phyloP scores from a whole-genome alignment of 2,797 vertebrate genomes.

The Coccyzus lansbergi region DNA sequence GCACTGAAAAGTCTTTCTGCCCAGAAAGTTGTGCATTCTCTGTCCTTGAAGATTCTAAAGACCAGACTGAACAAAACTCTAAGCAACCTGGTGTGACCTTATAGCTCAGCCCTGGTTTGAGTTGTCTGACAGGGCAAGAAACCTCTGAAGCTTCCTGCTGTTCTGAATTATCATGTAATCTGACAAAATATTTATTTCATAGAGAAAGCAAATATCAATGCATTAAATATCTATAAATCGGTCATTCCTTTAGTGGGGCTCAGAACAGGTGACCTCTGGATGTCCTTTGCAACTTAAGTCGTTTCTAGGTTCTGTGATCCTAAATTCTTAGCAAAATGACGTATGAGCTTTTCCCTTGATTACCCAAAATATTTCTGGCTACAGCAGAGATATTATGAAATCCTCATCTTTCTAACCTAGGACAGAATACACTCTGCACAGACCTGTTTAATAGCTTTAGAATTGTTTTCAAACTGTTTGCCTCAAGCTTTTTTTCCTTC shows the following conservation, averaged over 20 bases:
- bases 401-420: background rate
- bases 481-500: constrained; percentile 22
- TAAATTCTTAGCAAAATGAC: background rate
- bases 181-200: background rate
- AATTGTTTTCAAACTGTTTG: constrained; percentile 34
- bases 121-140: background rate
- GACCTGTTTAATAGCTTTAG: constrained; percentile 17
- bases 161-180: background rate
- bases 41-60: background rate
- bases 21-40: background rate
- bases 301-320: background rate
- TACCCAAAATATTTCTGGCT: background rate
- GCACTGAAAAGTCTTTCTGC: too few species aligned
- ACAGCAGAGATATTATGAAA: background rate
- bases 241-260: background rate
- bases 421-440: background rate
- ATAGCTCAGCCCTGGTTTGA: background rate
- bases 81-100: background rate
- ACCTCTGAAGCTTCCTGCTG: background rate
- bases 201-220: background rate
- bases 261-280: background rate
- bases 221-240: background rate
- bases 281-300: background rate
- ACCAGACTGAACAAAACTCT: background rate
- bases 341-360: background rate